These are phyloP conservation scores for Clarias pachynema DNA, from an alignment of 2,797 vertebrate genomes.

Conservation along the genomic window DNA sequence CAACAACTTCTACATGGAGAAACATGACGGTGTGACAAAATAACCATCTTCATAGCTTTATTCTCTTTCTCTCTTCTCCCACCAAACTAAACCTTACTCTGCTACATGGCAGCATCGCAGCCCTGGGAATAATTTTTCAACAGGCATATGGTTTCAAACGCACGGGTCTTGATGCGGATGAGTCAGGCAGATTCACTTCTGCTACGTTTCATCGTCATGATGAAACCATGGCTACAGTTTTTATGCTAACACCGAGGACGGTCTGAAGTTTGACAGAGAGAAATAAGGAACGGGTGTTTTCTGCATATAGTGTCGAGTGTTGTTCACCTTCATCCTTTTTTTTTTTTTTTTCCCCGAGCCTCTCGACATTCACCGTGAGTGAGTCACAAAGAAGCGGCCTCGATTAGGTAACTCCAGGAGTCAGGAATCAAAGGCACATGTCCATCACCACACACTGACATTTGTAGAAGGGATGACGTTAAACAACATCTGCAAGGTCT, in stretches of 20 bases:
- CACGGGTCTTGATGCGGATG: slow-evolving; percentile 36
- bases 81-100: not conserved
- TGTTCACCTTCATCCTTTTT: slow-evolving; percentile 23
- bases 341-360: not conserved
- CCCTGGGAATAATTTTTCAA: slow-evolving; percentile 9
- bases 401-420: slow-evolving; percentile 50
- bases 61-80: slow-evolving; percentile 5
- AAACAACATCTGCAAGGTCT: slow-evolving; percentile 47
- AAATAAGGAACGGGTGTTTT: slow-evolving; percentile 35
- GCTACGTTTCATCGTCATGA: slow-evolving; percentile 56
- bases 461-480: slow-evolving; percentile 54
- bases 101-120: not conserved
- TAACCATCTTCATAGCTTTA: slow-evolving; percentile 10
- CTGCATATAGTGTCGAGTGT: not conserved
- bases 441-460: slow-evolving; percentile 52
- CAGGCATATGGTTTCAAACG: slow-evolving; percentile 13
- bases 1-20: not conserved
- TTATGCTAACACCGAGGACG: slow-evolving; percentile 46
- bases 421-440: slow-evolving; percentile 50
- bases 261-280: slow-evolving; percentile 40
- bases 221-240: slow-evolving; percentile 48
- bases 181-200: slow-evolving; percentile 51
- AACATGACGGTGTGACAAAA: slow-evolving; percentile 16
- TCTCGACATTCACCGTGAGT: slow-evolving; percentile 42
- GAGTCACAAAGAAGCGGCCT: slow-evolving; percentile 53